Evolutionary conservation across 2,888 invertebrate genomes (phyloP), one percentile per base, ranked within the genome.

Genomic region (Agriopis aurantiaria): DNA sequence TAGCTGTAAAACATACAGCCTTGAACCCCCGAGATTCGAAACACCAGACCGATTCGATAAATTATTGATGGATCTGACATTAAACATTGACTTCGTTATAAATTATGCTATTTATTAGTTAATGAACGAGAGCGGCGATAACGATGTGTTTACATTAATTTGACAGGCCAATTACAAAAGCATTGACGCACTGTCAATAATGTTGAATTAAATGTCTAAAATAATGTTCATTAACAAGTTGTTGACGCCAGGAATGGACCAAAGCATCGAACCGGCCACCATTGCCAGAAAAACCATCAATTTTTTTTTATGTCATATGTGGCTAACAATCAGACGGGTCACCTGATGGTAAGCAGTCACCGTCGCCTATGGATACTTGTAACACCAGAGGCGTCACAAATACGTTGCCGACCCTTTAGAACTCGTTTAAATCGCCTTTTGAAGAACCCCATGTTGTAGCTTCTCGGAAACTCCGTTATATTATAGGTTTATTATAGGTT

Each of bases 31-130:
- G n/a, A 60, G 60, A 51, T 64, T 62, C 57, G 53, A 53, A 69
- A 56, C 23, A 46, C 48, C 57, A 68, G 62, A 68, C 65, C 65
- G 68, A 71, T 62, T 68, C 57, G 46, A 68, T 68, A 68, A 65
- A 58, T 68, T 65, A 71, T 65, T 71, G 71, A 71, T 71, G 49
- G 53, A 71, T 68, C 55, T 65, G 68, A 68, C 71, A 71, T 71
- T 71, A 62, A 60, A 65, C 52, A 62, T 65, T 65, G 71, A 65
- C 68, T 65, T 11, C n/a, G 67, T 51, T 60, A 67, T 64, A 64
- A 67, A 71, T 67, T 60, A 61, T 57, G 9, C 41, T 62, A 70
- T 65, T 65, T 69, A 60, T 56, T 69, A 45, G 17, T 45, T 48
- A n/a, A 55, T 64, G 41, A 56, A 65, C 51, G 53, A 65, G 55